Conservation (phyloP, 2,797 vertebrate species). For the Melopsittacus undulatus region DNA sequence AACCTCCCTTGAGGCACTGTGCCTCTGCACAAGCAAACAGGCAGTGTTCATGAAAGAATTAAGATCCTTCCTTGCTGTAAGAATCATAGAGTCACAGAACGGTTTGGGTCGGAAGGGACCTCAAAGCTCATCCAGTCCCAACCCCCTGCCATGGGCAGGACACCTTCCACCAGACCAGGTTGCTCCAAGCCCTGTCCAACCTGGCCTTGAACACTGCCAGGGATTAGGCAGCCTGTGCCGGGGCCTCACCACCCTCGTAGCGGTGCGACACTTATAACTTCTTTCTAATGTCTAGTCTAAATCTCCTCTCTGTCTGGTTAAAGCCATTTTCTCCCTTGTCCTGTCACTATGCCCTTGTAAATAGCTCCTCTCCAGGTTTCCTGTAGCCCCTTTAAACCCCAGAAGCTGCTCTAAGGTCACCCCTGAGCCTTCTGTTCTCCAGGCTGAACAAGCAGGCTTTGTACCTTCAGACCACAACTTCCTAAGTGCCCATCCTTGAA, state of each 20-base stretch:
- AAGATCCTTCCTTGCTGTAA: background rate
- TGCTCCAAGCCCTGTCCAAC: background rate
- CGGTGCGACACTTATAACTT: background rate
- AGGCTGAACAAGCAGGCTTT: background rate
- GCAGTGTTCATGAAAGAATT: background rate
- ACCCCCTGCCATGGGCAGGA: accelerated
- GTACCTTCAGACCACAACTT: background rate
- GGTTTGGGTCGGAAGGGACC: background rate
- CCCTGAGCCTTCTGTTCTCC: background rate
- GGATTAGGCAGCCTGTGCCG: no score
- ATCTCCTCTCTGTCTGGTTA: background rate
- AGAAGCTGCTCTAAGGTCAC: background rate
- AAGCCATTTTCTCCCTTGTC: background rate
- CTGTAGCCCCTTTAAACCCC: background rate
- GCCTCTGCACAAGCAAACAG: background rate
- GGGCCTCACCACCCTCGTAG: background rate
- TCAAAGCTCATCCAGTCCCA: background rate
- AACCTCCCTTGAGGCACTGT: background rate
- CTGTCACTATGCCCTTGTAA: background rate
- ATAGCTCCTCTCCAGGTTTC: background rate
- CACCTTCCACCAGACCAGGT: background rate
- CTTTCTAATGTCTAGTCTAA: background rate
- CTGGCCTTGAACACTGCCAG: background rate
- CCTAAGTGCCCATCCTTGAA: background rate
- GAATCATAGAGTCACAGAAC: background rate